Evolutionary conservation across 1,140 invertebrate genomes (phyloP).

Genomic region (Brachionus asplanchnoidis): DNA sequence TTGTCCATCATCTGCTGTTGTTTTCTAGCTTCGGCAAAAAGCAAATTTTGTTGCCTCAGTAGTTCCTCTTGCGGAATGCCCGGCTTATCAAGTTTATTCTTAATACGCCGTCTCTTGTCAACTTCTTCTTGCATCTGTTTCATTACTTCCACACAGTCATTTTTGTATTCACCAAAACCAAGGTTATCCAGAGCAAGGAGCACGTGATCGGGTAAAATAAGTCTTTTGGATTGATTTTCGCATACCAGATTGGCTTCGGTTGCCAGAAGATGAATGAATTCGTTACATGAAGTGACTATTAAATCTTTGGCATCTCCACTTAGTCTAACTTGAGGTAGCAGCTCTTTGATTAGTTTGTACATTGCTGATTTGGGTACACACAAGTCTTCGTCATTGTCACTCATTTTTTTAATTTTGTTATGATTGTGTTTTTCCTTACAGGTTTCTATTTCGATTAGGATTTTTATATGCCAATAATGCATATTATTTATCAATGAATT

Average conservation of each 20-base stretch:
- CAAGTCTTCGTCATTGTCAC: conserved; percentile 32
- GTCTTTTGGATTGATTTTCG: conserved; percentile 30
- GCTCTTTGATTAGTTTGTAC: conserved; percentile 37
- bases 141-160: conserved; percentile 76
- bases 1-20: conserved; percentile 20
- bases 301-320: conserved; percentile 36
- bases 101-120: neutral
- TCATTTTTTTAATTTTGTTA: neutral
- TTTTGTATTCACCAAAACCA: conserved; percentile 84
- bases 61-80: conserved; percentile 26
- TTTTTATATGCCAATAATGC: neutral
- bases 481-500: neutral
- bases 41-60: conserved; percentile 9
- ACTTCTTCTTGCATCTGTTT: conserved; percentile 32
- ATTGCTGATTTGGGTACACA: conserved; percentile 33
- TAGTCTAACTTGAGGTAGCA: neutral
- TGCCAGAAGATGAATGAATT: conserved; percentile 27
- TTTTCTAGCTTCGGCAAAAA: conserved; percentile 17
- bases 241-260: conserved; percentile 5
- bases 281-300: conserved; percentile 30
- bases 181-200: conserved; percentile 77
- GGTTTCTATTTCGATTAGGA: neutral
- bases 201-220: conserved; percentile 43
- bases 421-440: neutral
- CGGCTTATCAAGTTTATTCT: conserved; percentile 2